Evolutionary conservation across 2,888 invertebrate genomes (phyloP), one percentile per base, ranked within the genome.

Genomic region (Melieria crassipennis): DNA sequence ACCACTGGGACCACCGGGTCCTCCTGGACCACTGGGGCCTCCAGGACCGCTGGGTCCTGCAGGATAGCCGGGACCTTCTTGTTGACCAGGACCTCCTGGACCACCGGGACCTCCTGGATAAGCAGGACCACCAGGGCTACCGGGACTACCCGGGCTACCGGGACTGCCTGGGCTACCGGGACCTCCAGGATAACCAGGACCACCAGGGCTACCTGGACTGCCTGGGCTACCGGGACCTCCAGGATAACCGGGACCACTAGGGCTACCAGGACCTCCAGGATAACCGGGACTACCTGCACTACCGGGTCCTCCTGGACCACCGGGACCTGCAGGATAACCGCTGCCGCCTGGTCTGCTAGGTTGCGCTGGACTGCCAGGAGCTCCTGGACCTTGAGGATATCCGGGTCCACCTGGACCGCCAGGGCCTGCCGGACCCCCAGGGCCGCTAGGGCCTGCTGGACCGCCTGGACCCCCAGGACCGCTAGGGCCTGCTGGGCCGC

Each of bases 321-420:
- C 7, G 48, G 70, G 9, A 47, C 57, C 72, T 13, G 30, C 30
- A 30, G 30, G 30, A 30, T 30, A 30, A 30, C 30, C 30, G 30
- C 30, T 30, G 43, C 3, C 4, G 71, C 70, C 56, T 46, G 46
- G 52, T 13, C 86, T 85, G 73, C 85, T 84, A 52, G 82, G 82
- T 56, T 84, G 85, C 69, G 81, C 73, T 4, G 83, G 85, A 45
- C 62, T 30, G 2, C 63, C 30, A 43, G 73, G 71, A 43, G 62
- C 30, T 50, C 62, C 52, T 9, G 75, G 60, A 61, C 46, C 61
- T 4, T 13, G 11, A 7, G 42, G 61, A 11, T 61, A 16, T n/a
- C 47, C 63, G 10, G 67, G 70, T 46, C 45, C 13, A 1, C 73
- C 73, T 56, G 55, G 64, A 52, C 42, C 69, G 13, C 48, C 70